Base-by-base conservation (phyloP, 1,140 invertebrate genomes). In the Aricia agestis region DNA sequence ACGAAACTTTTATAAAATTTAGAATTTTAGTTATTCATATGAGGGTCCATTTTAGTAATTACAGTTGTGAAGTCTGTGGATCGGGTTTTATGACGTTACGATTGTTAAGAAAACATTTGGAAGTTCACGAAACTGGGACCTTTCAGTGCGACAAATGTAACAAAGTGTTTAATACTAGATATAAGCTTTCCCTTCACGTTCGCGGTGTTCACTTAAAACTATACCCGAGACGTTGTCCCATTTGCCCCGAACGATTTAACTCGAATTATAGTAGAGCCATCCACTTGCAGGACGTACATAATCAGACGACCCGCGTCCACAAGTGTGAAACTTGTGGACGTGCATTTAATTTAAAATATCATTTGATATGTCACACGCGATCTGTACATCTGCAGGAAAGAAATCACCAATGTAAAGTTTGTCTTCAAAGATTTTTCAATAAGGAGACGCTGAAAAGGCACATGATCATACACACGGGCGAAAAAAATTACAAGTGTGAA, bases 401-500 rank as follows among this genome's bases (percentile, higher is more conserved):
- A 71, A 90, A 91, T 65, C 87, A 90, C 63, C 85, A 87, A 70
- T 92, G 89, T 68, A 85, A 89, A 58, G 68, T 88, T 0, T 92
- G 90, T 19, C 82, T 88, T 1, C 91, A 92, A 72, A 87, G 90
- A 75, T 93, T 92, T 76, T 93, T 89, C 61, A 84, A 92, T 25
- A 93, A 93, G 70, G 84, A 90, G 45, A 85, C 86, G 0, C 70
- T 90, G 52, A 89, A 87, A 68, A 81, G 92, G 58, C 93, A 93
- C 67, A 91, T 92, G 76, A 90, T 93, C 4, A 90, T 93, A 18
- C 95, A 96, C 75, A 95, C 94, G 0, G 95, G 95, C 0, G 94
- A 96, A 74, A 95, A 96, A 67, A 95, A 96, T 11, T 95, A 94
- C 74, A 93, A 94, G 0, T 96, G 96, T 78, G 93, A 94, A 36